Base-by-base conservation (phyloP, 1,140 invertebrate genomes). In the Drosophila watanabei region DNA sequence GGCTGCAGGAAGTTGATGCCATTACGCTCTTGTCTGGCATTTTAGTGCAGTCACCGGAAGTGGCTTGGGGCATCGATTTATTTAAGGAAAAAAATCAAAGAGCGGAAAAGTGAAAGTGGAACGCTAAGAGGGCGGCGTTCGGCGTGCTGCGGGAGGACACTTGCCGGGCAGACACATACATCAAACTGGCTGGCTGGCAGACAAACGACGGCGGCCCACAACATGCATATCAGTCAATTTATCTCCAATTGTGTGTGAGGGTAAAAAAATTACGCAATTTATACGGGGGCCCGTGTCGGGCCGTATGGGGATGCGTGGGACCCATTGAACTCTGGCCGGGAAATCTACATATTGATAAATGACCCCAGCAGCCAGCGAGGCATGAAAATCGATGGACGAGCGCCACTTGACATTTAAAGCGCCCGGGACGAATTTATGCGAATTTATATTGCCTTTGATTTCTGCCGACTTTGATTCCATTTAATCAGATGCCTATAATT, bases 261-360 rank as follows among this genome's bases (percentile, higher is more conserved):
- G 49, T 69, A 80, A 65, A 56, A 75, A 85, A 88, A 89, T 88
- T 85, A 89, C 85, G 85, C 64, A 89, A 75, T 62, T 87, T 88
- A 69, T 82, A 71, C 60, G 8, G 41, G 16, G 41, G 43, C 30
- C 66, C 43, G 28, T 76, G 52, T n/a, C 24, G 33, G 54, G 54
- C 60, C 18, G 39, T 35, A 20, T 37, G 18, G 54, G 18, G 14
- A 24, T 56, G 54, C 20, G 35, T 56, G 54, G 62, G 75, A 58
- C 79, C 79, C 75, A 86, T 71, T 86, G 75, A 80, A 88, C 80
- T 80, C 69, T 80, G 45, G 52, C 56, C 59, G 62, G 54, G 54
- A 89, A 89, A 88, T 88, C 81, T 89, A 85, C 84, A 88, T 88
- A 90, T 88, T 89, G 84, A 88, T 88, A 88, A 88, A 88, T 85